These are phyloP conservation scores for Leptodirus hochenwartii DNA, from an alignment of 2,888 invertebrate genomes.

Conservation along the genomic window DNA sequence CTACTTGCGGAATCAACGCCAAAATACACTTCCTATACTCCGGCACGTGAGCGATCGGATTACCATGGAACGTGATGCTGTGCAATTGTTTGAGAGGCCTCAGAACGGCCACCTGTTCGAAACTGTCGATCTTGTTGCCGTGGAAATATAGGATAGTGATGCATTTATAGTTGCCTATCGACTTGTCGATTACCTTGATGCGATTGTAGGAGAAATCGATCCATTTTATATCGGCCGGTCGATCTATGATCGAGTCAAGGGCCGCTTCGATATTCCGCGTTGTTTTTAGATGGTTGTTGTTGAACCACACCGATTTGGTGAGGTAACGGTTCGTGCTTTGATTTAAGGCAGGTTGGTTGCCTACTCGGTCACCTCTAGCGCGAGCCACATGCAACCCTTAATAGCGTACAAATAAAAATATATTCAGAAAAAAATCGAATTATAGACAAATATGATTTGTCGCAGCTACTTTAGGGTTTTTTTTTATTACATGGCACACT, in stretches of 20 bases:
- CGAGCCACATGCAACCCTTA: too few relatives aligned
- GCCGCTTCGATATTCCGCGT: slow-evolving; percentile 24
- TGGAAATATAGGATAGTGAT: slow-evolving; percentile 42
- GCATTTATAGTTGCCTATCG: slow-evolving; percentile 22
- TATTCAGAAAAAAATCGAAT: too few relatives aligned
- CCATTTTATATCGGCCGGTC: slow-evolving; percentile 30
- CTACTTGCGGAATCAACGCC: neutral
- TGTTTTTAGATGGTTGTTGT: slow-evolving; percentile 29
- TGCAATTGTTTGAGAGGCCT: slow-evolving; percentile 25
- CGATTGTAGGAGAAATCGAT: slow-evolving; percentile 34
- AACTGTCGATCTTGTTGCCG: slow-evolving; percentile 34
- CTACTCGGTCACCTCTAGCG: too few relatives aligned
- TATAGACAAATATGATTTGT: too few relatives aligned
- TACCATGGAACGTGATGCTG: slow-evolving; percentile 40
- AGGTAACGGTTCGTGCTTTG: too few relatives aligned
- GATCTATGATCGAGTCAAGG: slow-evolving; percentile 24
- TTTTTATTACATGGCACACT: too few relatives aligned
- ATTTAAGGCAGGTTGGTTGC: too few relatives aligned
- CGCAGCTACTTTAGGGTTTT: too few relatives aligned
- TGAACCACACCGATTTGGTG: slow-evolving; percentile 32
- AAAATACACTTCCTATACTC: neutral
- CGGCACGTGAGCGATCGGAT: slow-evolving; percentile 22
- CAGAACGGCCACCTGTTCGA: slow-evolving; percentile 32
- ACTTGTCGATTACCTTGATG: slow-evolving; percentile 27
- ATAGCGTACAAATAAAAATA: too few relatives aligned